These are phyloP conservation scores for Carpatolechia fugitivella DNA, from an alignment of 2,888 invertebrate species.

Conservation along the genomic window DNA sequence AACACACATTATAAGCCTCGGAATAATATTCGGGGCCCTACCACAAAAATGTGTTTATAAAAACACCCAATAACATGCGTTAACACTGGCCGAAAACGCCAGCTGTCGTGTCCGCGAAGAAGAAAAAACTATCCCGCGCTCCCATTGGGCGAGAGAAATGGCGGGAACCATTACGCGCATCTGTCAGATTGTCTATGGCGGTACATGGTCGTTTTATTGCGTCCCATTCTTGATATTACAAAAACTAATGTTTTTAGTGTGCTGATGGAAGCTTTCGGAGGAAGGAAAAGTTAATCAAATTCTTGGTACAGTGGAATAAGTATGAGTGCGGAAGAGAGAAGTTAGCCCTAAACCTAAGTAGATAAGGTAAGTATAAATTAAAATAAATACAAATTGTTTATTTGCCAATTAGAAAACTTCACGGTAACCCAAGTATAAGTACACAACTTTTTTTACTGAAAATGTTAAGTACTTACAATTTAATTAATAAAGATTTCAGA, in stretches of 20 bases:
- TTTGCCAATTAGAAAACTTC: no score
- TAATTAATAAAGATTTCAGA: no score
- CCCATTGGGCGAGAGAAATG: constrained; percentile 54
- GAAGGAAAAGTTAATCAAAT: neutral
- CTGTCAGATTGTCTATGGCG: constrained; percentile 64
- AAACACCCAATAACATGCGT: constrained; percentile 68
- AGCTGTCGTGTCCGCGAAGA: constrained; percentile 47
- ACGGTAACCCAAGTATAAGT: no score
- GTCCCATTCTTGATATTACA: constrained; percentile 3
- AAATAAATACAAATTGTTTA: no score
- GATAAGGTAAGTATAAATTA: no score
- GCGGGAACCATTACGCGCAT: constrained; percentile 66
- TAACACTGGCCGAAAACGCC: constrained; percentile 55
- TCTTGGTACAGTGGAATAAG: neutral
- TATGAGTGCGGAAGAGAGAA: no score
- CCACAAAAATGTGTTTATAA: constrained; percentile 51
- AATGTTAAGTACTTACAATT: no score
- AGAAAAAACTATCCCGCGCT: constrained; percentile 52
- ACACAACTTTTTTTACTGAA: no score
- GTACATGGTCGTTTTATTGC: constrained; percentile 9
- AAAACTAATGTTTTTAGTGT: neutral
- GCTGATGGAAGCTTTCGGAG: neutral
- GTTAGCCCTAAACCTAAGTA: no score
- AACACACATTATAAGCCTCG: constrained; percentile 26
- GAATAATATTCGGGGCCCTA: constrained; percentile 22